Conservation (phyloP, 2,113 vertebrate genomes). For the Hipposideros armiger region DNA sequence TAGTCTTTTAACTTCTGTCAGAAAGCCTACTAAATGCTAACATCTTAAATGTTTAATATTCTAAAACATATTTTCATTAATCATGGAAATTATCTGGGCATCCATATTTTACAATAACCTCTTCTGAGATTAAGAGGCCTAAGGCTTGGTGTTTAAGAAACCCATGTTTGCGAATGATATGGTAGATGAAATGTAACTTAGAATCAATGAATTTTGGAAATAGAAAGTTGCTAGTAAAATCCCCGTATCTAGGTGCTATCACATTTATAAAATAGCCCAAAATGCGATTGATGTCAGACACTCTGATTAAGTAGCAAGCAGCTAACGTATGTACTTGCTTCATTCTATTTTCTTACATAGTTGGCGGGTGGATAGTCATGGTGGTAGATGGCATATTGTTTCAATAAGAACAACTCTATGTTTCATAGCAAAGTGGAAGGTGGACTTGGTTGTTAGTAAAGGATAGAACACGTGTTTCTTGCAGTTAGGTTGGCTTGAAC, state of each 20-base stretch:
- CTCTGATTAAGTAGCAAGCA: constrained; percentile 15
- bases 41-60: constrained; percentile 83
- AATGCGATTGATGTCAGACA: neutral
- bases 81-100: constrained; percentile 75
- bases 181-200: constrained; percentile 38
- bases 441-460: neutral
- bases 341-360: constrained; percentile 14
- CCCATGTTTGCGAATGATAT: neutral
- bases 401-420: neutral
- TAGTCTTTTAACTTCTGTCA: constrained; percentile 83
- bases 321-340: neutral
- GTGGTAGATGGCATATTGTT: neutral
- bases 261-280: neutral
- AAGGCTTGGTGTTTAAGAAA: constrained; percentile 55
- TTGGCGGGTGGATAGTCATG: constrained; percentile 36
- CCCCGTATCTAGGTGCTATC: neutral
- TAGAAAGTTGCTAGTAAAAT: constrained; percentile 44
- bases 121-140: constrained; percentile 71
- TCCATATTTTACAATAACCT: constrained; percentile 76
- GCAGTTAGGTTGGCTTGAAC: neutral
- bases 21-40: constrained; percentile 79
- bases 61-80: constrained; percentile 82
- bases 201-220: constrained; percentile 51
- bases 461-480: neutral
- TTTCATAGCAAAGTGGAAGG: neutral